phyloP scores from a whole-genome alignment of 2,797 vertebrate genomes.

The Lophius americanus region DNA sequence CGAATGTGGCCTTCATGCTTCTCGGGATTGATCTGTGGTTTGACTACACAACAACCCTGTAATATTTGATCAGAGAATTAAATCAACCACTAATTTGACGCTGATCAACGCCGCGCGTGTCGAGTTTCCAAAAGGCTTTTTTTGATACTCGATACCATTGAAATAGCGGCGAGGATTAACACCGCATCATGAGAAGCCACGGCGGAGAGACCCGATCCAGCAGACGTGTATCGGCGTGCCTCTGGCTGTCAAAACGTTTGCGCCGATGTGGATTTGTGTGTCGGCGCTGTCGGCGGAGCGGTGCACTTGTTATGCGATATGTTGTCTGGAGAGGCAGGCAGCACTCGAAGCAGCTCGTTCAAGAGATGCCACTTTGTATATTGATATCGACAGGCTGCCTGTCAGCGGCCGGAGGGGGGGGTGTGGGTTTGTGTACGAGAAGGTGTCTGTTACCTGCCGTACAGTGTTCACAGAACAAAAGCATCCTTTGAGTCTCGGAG shows the following conservation, averaged over 20 bases:
- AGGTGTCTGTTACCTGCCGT: constrained; percentile 18
- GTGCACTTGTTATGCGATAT: constrained; percentile 12
- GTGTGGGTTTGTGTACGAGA: constrained; percentile 1
- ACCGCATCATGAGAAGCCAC: background rate
- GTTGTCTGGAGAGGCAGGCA: constrained; percentile 21
- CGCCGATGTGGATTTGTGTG: constrained; percentile 5
- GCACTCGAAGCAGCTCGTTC: background rate
- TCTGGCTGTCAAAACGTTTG: constrained; percentile 38
- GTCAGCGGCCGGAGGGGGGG: constrained; percentile 8
- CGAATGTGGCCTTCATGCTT: too few species aligned
- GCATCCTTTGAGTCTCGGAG: constrained; percentile 50
- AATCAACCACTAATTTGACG: background rate
- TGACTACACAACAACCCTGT: background rate
- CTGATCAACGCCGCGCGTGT: background rate
- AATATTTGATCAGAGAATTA: background rate
- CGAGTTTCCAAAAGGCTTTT: background rate
- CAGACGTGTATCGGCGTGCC: background rate
- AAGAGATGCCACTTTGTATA: constrained; percentile 21
- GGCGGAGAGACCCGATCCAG: background rate
- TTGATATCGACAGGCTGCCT: constrained; percentile 12
- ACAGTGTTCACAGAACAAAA: constrained; percentile 58
- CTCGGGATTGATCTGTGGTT: too few species aligned
- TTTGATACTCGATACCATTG: background rate
- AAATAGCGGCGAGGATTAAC: background rate
- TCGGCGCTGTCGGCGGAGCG: constrained; percentile 3